Percentiles rank a stretch among this genome's conserved stretches.
These are phyloP conservation scores for Allygus modestus DNA, from an alignment of 2,888 invertebrate species.

Conservation along the genomic window DNA sequence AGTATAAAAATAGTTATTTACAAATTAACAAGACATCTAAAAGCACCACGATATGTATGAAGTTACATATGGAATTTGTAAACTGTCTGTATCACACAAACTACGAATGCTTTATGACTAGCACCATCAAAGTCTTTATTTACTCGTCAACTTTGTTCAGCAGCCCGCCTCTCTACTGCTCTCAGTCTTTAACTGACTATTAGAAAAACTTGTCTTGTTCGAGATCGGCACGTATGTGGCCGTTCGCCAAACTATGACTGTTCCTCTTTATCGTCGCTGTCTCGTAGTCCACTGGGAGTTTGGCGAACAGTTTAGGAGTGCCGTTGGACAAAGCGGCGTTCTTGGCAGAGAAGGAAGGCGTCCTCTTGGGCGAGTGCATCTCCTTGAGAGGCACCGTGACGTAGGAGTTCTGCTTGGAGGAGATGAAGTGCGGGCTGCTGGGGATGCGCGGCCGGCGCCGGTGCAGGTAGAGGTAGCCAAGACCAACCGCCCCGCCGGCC, in stretches of 20 bases:
- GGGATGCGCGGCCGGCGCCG: slow-evolving; percentile 80
- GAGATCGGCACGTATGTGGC: slow-evolving; percentile 76
- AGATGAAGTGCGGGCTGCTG: slow-evolving; percentile 89
- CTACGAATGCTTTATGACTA: slow-evolving; percentile 46
- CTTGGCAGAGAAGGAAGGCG: slow-evolving; percentile 83
- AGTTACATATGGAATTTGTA: slow-evolving; percentile 22
- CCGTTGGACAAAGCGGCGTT: slow-evolving; percentile 70
- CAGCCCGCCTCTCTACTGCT: background rate
- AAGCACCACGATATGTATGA: slow-evolving; percentile 50
- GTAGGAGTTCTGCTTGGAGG: slow-evolving; percentile 89
- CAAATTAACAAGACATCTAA: slow-evolving; percentile 15
- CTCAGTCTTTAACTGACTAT: slow-evolving; percentile 47
- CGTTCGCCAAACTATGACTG: slow-evolving; percentile 83
- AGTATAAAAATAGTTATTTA: slow-evolving; percentile 39
- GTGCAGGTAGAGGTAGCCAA: slow-evolving; percentile 76
- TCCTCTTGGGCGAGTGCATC: slow-evolving; percentile 79
- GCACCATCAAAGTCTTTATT: slow-evolving; percentile 39
- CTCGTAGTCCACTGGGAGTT: slow-evolving; percentile 86
- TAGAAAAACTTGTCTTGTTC: slow-evolving; percentile 83
- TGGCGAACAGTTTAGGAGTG: slow-evolving; percentile 83
- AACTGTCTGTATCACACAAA: slow-evolving; percentile 1
- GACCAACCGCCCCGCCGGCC: slow-evolving; percentile 73
- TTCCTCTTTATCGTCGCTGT: slow-evolving; percentile 87
- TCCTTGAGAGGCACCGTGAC: slow-evolving; percentile 90
- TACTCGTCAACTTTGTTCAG: background rate